These are phyloP conservation scores for Theristicus caerulescens DNA, from an alignment of 2,113 vertebrate species.

Conservation along the genomic window DNA sequence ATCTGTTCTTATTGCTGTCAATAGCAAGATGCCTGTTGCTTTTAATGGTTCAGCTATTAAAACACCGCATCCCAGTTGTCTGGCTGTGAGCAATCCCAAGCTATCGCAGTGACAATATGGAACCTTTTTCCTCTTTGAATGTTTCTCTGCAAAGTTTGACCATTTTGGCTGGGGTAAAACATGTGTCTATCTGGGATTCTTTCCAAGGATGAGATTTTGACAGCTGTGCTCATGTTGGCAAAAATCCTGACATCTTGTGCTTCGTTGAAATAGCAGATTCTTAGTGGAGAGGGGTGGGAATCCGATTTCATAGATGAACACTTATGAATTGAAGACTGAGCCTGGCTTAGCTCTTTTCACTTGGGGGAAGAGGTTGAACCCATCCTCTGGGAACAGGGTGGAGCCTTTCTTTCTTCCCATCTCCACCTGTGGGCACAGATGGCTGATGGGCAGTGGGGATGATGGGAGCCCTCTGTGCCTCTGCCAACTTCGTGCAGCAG, in stretches of 20 bases:
- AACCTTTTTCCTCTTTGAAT: conserved; percentile 50
- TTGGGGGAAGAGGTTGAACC: conserved; percentile 20
- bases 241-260: conserved; percentile 66
- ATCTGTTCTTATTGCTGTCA: conserved; percentile 37
- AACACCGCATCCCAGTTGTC: conserved; percentile 33
- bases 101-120: conserved; percentile 47
- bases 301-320: conserved; percentile 64
- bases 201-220: conserved; percentile 70
- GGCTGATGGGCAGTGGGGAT: not conserved
- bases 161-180: conserved; percentile 59
- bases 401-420: not conserved
- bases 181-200: conserved; percentile 63
- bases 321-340: conserved; percentile 57
- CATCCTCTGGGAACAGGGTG: conserved; percentile 24
- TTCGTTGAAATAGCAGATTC: conserved; percentile 64
- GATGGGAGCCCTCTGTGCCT: not conserved
- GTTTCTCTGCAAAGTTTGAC: conserved; percentile 63
- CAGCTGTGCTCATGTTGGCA: conserved; percentile 71
- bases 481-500: conserved; percentile 20
- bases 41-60: conserved; percentile 51
- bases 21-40: conserved; percentile 52
- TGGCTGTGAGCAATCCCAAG: conserved; percentile 43
- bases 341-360: conserved; percentile 24
- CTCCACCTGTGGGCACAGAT: conserved; percentile 54
- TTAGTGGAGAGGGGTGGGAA: conserved; percentile 65